Conservation (phyloP, 2,113 vertebrate genomes). For the Peromyscus polionotus region DNA sequence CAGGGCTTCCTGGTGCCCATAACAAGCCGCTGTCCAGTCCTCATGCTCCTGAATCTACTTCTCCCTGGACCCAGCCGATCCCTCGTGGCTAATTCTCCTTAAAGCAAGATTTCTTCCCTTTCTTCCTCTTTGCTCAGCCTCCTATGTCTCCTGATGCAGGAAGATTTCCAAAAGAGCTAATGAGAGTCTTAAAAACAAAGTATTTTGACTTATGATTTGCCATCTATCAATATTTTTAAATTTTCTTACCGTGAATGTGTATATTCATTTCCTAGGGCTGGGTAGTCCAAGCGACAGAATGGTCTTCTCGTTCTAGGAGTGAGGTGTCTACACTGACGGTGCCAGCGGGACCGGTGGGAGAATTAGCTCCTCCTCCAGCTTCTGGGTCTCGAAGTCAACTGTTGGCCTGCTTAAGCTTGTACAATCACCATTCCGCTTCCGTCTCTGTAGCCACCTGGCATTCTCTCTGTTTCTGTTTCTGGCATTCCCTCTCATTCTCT, state of each 20-base stretch:
- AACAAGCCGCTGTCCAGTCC: not conserved
- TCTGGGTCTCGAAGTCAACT: not conserved
- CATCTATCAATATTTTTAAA: not conserved
- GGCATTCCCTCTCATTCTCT: not conserved
- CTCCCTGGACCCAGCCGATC: too few relatives aligned
- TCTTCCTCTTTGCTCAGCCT: not conserved
- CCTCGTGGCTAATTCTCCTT: not conserved
- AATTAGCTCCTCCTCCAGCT: not conserved
- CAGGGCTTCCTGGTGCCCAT: not conserved
- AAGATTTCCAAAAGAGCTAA: constrained; percentile 22
- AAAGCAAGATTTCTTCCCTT: not conserved
- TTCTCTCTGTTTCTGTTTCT: not conserved
- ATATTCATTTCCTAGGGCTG: not conserved
- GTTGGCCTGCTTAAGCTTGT: not conserved
- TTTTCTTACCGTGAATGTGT: not conserved
- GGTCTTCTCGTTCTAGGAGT: not conserved
- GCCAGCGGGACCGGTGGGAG: not conserved
- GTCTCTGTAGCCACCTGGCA: not conserved
- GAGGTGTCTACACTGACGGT: not conserved
- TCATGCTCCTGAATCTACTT: too few relatives aligned
- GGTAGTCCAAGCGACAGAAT: not conserved
- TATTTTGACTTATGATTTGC: not conserved
- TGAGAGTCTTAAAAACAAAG: not conserved
- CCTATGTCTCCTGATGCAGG: not conserved
- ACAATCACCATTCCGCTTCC: not conserved